Evolutionary conservation across 2,797 vertebrate genomes (phyloP).

Genomic region (Lophius americanus): DNA sequence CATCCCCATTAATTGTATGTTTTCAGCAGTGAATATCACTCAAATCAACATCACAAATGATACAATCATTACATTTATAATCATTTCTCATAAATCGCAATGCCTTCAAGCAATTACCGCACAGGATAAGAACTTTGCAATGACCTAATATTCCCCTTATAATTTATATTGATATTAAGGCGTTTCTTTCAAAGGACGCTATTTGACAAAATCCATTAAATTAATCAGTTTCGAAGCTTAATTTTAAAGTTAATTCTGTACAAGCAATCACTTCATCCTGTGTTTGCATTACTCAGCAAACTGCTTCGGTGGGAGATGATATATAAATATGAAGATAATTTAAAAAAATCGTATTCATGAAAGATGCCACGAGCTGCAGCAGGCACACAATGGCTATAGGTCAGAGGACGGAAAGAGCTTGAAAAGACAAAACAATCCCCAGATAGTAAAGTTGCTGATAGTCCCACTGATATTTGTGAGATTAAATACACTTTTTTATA

Average conservation of each 20-base stretch:
- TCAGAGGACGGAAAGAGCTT: background rate
- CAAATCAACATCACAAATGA: slow-evolving; percentile 34
- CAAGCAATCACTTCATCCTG: slow-evolving; percentile 21
- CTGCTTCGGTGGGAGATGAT: slow-evolving; percentile 26
- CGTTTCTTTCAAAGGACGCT: too few species aligned
- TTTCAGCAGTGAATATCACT: slow-evolving; percentile 35
- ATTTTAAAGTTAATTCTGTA: slow-evolving; percentile 55
- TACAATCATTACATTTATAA: slow-evolving; percentile 22
- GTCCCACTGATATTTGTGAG: too few species aligned
- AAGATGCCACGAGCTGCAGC: too few species aligned
- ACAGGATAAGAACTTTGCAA: slow-evolving; percentile 28
- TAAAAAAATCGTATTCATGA: slow-evolving; percentile 13
- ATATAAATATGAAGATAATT: slow-evolving; percentile 27
- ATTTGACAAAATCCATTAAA: slow-evolving; percentile 32
- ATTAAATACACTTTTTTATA: too few species aligned
- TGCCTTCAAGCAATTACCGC: slow-evolving; percentile 14
- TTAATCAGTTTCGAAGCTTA: slow-evolving; percentile 40
- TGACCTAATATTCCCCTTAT: slow-evolving; percentile 14
- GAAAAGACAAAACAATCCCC: background rate
- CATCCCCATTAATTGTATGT: slow-evolving; percentile 54
- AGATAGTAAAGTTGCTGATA: too few species aligned
- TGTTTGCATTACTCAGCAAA: background rate
- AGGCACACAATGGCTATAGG: too few species aligned
- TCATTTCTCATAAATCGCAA: slow-evolving; percentile 34
- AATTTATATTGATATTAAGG: slow-evolving; percentile 10